Conservation (phyloP, 53 echinoderm and acorn worm genomes). For the Henricia sp. region DNA sequence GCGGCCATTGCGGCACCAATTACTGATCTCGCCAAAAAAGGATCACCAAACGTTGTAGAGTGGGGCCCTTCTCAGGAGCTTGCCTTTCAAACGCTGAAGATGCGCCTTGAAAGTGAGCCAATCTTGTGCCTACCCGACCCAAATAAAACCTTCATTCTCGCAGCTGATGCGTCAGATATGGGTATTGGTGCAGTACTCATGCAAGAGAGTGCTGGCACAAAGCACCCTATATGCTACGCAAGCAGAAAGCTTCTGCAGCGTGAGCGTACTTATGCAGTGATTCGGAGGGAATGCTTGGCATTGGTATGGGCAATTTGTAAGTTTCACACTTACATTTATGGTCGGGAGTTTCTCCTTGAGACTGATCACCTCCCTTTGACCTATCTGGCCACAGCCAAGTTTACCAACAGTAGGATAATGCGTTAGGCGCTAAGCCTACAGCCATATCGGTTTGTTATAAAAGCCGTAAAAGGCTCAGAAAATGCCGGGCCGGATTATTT, state of each 20-base stretch:
- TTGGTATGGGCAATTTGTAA: conserved; percentile 30
- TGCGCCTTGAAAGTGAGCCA: neutral
- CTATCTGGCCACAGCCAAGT: conserved; percentile 15
- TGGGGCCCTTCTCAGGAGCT: conserved; percentile 11
- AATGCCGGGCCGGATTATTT: neutral
- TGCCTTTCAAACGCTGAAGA: conserved; percentile 27
- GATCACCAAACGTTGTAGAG: conserved; percentile 5
- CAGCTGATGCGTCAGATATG: conserved; percentile 20
- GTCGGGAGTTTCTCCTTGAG: conserved; percentile 23
- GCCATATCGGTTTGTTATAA: conserved; percentile 12
- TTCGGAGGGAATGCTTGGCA: conserved; percentile 27
- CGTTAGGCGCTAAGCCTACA: conserved; percentile 21
- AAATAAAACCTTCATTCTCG: conserved; percentile 8
- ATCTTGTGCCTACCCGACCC: conserved; percentile 15
- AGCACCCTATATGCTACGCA: conserved; percentile 3
- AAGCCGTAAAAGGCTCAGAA: conserved; percentile 36
- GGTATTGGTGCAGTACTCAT: conserved; percentile 25
- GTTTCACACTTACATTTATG: conserved; percentile 25
- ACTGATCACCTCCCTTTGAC: conserved; percentile 36
- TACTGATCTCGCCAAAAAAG: conserved; percentile 42
- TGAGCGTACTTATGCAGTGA: conserved; percentile 3
- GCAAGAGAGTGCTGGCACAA: neutral
- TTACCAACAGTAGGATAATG: conserved; percentile 19
- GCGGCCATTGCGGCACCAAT: conserved; percentile 31
- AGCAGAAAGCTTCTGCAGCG: conserved; percentile 23